Evolutionary conservation across 2,797 vertebrate species (phyloP), one percentile per base, ranked within the genome.

Genomic region (Lagocephalus sceleratus): DNA sequence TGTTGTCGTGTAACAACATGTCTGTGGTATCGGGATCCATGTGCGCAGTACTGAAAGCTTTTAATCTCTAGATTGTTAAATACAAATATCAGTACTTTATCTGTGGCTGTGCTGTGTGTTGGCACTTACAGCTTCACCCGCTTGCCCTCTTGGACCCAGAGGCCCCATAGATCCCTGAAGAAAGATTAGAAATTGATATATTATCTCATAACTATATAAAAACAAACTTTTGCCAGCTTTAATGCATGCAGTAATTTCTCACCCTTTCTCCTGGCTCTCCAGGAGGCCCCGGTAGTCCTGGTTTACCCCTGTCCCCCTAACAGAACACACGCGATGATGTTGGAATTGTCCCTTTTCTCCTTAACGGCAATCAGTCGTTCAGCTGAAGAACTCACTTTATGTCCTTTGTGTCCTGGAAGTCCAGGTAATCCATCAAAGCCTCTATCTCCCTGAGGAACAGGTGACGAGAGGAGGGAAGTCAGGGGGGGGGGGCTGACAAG

Each of bases 401-500:
- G 94, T 23, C 96, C 96, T 68, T 95, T 94, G 83, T 96, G 90
- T 5, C 96, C 96, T 0, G 94, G 94, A 40, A 98, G 85, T 68
- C 96, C 96, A 12, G 95, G 95, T 61, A 98, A 81, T 16, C 96
- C 95, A 25, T 98, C 96, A 10, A 98, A 97, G 1, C 96, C 96
- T 21, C 96, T 82, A 72, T 97, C 94, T 3, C 96, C 96, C 96
- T 98, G 57, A 4, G 32, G 44, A 19, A 60, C 56, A 15, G 47
- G 50, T 14, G 55, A n/a, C 46, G 0, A 48, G 14, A 58, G n/a
- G 5, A 47, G 1, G 46, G 29, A 25, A 23, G 68, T 63, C 35
- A 25, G 3, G 41, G 46, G 35, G 41, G 42, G 5, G 51, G 10
- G 11, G 46, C 48, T 5, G 14, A 14, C 5, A 29, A 23, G 29